Percentiles rank a stretch among this genome's conserved stretches.
Conservation (phyloP, 2,113 vertebrate genomes). For the Pogona vitticeps region DNA sequence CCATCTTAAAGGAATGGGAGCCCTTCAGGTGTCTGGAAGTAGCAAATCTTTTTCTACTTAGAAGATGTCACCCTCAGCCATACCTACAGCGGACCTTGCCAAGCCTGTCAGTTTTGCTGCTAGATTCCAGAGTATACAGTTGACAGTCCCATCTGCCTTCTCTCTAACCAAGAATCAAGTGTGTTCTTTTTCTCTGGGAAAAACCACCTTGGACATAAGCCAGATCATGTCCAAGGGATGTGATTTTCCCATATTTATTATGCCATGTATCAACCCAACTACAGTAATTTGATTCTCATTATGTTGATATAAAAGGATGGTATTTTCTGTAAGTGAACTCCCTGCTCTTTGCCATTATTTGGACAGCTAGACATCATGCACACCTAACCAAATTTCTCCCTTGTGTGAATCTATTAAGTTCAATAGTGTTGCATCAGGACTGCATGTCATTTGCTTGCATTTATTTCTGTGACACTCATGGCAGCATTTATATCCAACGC, state of each 20-base stretch:
- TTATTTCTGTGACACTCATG: constrained; percentile 27
- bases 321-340: neutral
- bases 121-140: neutral
- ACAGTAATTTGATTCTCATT: constrained; percentile 26
- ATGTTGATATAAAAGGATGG: neutral
- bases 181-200: neutral
- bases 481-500: constrained; percentile 63
- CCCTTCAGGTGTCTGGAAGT: too few species aligned
- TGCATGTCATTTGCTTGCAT: constrained; percentile 50
- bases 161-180: neutral
- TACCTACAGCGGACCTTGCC: too few species aligned
- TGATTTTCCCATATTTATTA: neutral
- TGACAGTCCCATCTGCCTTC: neutral
- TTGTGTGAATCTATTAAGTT: constrained; percentile 24
- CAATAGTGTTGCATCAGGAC: constrained; percentile 45
- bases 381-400: constrained; percentile 11
- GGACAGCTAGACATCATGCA: neutral
- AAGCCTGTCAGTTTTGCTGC: neutral
- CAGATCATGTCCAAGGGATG: too few species aligned
- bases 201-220: neutral
- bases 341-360: neutral
- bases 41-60: too few species aligned
- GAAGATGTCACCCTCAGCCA: too few species aligned
- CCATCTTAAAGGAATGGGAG: too few species aligned
- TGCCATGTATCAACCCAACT: constrained; percentile 6